phyloP scores from a whole-genome alignment of 2,113 vertebrate genomes.

The Barbus barbus region DNA sequence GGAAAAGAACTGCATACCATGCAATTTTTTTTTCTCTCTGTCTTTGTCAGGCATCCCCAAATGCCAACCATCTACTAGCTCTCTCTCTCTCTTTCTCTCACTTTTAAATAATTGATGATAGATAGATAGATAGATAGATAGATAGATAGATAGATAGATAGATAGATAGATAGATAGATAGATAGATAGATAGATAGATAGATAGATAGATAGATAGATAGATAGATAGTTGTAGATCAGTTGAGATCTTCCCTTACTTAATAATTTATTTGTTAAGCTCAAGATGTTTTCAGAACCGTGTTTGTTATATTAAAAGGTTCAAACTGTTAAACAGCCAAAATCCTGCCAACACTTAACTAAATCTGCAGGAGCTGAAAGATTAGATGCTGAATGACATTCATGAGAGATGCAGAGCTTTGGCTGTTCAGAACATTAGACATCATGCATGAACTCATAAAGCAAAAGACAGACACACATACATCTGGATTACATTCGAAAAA shows the following conservation, averaged over 20 bases:
- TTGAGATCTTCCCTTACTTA: neutral
- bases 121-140: neutral
- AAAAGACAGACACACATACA: neutral
- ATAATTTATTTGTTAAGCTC: conserved; percentile 1
- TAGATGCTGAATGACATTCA: conserved; percentile 26
- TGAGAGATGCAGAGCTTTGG: conserved; percentile 22
- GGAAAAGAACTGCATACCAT: conserved; percentile 68
- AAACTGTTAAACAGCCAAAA: conserved; percentile 1
- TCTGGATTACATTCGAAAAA: neutral
- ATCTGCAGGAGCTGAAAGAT: conserved; percentile 40
- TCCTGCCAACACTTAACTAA: conserved; percentile 22
- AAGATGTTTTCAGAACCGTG: neutral
- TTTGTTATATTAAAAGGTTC: conserved; percentile 34
- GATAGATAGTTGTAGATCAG: conserved; percentile 11
- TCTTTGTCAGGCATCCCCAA: conserved; percentile 22
- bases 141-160: conserved; percentile 17
- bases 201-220: conserved; percentile 26
- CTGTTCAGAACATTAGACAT: neutral
- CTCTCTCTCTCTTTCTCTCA: neutral
- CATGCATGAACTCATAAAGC: neutral
- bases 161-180: neutral
- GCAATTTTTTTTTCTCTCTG: conserved; percentile 37
- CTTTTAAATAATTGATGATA: neutral
- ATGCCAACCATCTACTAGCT: neutral
- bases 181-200: neutral